Base-by-base conservation (phyloP, 2,113 vertebrate genomes). In the Solea senegalensis region DNA sequence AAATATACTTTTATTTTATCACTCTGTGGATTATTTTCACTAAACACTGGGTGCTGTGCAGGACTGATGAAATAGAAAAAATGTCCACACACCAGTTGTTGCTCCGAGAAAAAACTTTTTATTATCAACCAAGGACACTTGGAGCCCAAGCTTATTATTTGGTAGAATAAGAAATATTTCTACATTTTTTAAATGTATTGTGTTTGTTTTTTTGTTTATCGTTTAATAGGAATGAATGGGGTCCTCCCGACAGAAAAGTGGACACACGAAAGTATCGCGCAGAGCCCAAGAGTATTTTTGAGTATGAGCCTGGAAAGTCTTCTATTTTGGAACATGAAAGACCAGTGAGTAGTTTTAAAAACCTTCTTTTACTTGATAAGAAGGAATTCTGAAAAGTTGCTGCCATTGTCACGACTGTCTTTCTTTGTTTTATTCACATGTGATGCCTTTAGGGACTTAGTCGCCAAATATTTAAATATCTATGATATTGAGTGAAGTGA, bases 231-330 rank as follows among this genome's bases (percentile, higher is more conserved):
- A 98, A 98, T 40, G 95, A 97, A 78, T 99, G 97, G 97, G 96
- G 97, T 64, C 98, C 98, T 58, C 95, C 97, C 2, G 96, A 99
- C 89, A 95, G 96, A 81, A 99, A 98, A 89, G 97, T 99, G 26
- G 97, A 99, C 77, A 99, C 98, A 2, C 94, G 98, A 49, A 98
- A 94, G 89, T 99, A 99, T 79, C 96, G 98, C 0, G 98, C 97
- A 2, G 97, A 99, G 80, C 98, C 98, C 14, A 95, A 96, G 86
- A 99, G 98, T 81, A 99, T 99, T 90, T 99, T 99, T 93, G 97
- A 99, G 51, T 99, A 99, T 2, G 97, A 99, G 85, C 98, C 98
- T 0, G 98, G 98, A 55, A 99, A 98, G 83, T 99, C 98, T 2
- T 99, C 98, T 0, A 97, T 99, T 85, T 92, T 99, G 71, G 96